These are phyloP conservation scores for Sceloporus tristichus DNA, from an alignment of 2,113 vertebrate species.

Conservation along the genomic window DNA sequence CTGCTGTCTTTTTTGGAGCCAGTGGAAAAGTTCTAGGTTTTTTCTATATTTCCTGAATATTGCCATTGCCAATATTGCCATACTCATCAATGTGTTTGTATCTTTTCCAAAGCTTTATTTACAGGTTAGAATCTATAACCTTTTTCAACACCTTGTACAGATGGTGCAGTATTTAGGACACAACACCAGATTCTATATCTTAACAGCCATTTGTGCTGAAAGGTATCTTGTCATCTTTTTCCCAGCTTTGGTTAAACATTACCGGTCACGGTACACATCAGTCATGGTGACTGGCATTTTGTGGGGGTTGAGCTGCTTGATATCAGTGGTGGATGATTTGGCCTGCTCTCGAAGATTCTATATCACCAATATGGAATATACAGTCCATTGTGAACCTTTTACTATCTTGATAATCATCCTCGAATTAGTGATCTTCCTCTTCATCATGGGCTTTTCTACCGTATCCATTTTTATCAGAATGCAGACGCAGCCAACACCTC, in stretches of 20 bases:
- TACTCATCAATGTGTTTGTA: constrained; percentile 15
- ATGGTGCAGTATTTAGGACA: background rate
- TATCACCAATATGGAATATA: background rate
- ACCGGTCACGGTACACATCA: background rate
- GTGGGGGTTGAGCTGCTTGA: background rate
- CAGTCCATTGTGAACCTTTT: background rate
- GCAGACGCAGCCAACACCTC: rapidly evolving
- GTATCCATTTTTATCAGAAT: constrained; percentile 26
- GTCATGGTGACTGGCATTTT: rapidly evolving
- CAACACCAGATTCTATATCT: constrained; percentile 30
- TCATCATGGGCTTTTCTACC: background rate
- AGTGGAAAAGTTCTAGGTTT: constrained; percentile 15
- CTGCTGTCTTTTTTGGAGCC: constrained; percentile 24
- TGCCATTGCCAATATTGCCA: background rate
- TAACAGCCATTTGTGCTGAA: constrained; percentile 12
- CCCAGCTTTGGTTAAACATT: background rate
- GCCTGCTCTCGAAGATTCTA: constrained; percentile 15
- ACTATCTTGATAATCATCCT: constrained; percentile 7
- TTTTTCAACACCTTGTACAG: background rate
- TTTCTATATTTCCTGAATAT: constrained; percentile 13
- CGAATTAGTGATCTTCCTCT: constrained; percentile 34
- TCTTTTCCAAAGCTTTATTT: background rate
- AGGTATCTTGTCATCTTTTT: background rate
- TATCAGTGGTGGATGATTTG: background rate
- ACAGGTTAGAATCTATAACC: background rate